Percentiles rank a stretch among this genome's conserved stretches.
Conservation (phyloP, 2,888 invertebrate genomes). For the Panopea generosa region DNA sequence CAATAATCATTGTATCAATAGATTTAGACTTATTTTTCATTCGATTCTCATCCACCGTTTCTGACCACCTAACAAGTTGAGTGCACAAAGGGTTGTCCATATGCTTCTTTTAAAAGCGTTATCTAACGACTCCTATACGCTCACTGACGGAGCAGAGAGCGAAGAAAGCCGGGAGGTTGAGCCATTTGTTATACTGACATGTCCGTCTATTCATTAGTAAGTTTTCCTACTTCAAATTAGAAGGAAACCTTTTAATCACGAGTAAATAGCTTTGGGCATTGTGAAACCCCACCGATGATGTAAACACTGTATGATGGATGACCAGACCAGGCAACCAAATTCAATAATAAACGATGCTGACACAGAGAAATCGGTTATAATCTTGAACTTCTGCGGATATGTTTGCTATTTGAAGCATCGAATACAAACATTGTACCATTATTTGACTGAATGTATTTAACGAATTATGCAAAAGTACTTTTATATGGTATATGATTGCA, state of each 20-base stretch:
- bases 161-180: slow-evolving; percentile 33
- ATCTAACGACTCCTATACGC: slow-evolving; percentile 3
- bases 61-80: slow-evolving; percentile 31
- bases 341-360: slow-evolving; percentile 20
- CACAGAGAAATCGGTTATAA: slow-evolving; percentile 20
- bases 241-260: slow-evolving; percentile 59
- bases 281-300: slow-evolving; percentile 51
- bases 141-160: slow-evolving; percentile 16
- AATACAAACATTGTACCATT: no score
- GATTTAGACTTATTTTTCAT: not conserved
- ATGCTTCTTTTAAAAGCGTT: no score
- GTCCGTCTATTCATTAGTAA: slow-evolving; percentile 42
- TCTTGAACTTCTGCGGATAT: no score
- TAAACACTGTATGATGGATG: slow-evolving; percentile 36
- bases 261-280: slow-evolving; percentile 52
- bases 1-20: slow-evolving; percentile 2
- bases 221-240: slow-evolving; percentile 37
- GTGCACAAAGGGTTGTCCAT: not conserved
- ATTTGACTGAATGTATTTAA: no score
- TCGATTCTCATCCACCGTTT: not conserved
- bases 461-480: no score
- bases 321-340: slow-evolving; percentile 15
- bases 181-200: slow-evolving; percentile 55
- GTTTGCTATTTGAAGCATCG: no score
- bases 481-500: no score